Conservation (phyloP, 2,888 invertebrate species). For the Cepaea hortensis region DNA sequence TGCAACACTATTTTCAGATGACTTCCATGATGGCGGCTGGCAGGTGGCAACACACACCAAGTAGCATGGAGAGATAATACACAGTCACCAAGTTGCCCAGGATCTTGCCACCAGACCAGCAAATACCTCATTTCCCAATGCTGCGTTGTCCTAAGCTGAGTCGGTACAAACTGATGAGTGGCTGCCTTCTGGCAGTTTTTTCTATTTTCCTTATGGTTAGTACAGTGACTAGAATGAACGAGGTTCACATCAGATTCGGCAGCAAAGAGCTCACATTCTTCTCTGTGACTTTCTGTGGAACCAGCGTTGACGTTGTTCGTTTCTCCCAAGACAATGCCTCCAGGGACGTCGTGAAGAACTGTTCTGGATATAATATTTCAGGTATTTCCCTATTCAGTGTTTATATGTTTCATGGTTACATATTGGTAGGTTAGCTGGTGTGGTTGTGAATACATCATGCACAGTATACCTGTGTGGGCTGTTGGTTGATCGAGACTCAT, state of each 20-base stretch:
- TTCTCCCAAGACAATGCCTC: too few species aligned
- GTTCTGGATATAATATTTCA: too few species aligned
- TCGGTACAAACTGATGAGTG: conserved; percentile 17
- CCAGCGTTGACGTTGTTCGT: background rate
- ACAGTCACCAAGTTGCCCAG: background rate
- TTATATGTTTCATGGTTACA: too few species aligned
- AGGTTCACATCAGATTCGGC: background rate
- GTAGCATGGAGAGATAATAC: background rate
- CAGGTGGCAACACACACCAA: background rate
- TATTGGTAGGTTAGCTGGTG: too few species aligned
- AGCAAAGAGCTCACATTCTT: background rate
- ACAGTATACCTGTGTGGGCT: too few species aligned
- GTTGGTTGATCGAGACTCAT: too few species aligned
- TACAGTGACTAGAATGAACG: background rate
- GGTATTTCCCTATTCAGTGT: too few species aligned
- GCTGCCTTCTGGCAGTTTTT: background rate
- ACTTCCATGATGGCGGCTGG: background rate
- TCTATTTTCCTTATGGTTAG: background rate
- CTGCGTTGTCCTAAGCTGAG: conserved; percentile 41
- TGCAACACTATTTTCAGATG: background rate
- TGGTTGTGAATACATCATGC: too few species aligned
- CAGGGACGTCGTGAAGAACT: too few species aligned
- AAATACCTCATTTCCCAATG: conserved; percentile 3
- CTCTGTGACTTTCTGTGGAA: background rate
- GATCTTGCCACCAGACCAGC: background rate